These are phyloP conservation scores for Umimayanthus chanpuru DNA, from an alignment of 92 coral and sea anemone species.

Conservation along the genomic window DNA sequence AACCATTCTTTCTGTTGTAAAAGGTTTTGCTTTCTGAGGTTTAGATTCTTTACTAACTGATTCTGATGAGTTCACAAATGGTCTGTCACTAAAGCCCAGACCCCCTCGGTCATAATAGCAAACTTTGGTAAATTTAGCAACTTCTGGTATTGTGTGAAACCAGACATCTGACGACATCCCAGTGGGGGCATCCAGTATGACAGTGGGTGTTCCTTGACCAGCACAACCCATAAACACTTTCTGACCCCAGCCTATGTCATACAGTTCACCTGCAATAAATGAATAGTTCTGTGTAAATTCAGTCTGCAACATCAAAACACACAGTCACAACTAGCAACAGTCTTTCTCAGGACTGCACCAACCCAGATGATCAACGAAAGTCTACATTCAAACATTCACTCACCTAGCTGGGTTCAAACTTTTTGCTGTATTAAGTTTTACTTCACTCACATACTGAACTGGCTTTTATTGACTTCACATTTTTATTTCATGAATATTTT, in stretches of 20 bases:
- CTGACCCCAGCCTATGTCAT: constrained; percentile 82
- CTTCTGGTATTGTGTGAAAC: constrained; percentile 68
- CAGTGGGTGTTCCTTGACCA: constrained; percentile 85
- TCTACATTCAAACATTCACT: too few species aligned
- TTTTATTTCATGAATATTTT: too few species aligned
- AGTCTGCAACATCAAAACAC: too few species aligned
- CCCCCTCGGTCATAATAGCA: constrained; percentile 94
- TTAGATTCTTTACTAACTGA: constrained; percentile 50
- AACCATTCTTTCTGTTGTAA: constrained; percentile 92
- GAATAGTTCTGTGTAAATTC: not conserved
- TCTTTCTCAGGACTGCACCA: too few species aligned
- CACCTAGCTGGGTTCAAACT: too few species aligned
- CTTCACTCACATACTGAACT: too few species aligned
- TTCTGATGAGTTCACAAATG: constrained; percentile 53
- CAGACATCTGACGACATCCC: constrained; percentile 91
- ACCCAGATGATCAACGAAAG: too few species aligned
- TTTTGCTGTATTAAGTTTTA: too few species aligned
- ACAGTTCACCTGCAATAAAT: constrained; percentile 67
- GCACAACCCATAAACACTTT: constrained; percentile 87
- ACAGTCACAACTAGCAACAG: too few species aligned
- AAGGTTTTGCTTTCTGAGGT: constrained; percentile 61
- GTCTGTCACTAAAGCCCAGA: constrained; percentile 91
- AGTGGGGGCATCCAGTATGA: constrained; percentile 87
- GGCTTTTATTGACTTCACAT: too few species aligned
- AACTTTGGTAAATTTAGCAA: constrained; percentile 78